Conservation (phyloP, 2,113 vertebrate species). For the Sylvietta virens region DNA sequence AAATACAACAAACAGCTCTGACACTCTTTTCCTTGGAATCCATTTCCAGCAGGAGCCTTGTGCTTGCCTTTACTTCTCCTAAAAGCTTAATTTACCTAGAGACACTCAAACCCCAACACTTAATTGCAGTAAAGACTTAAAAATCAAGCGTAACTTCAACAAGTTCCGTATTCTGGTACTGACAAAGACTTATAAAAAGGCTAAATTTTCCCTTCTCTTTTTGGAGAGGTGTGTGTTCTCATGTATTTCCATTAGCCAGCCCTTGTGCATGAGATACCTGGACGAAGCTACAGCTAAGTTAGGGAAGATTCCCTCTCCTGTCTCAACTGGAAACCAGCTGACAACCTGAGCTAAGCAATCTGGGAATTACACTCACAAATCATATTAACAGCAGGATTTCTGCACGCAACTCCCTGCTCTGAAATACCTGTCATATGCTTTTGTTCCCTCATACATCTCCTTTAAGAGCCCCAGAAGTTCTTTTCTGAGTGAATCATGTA, state of each 20-base stretch:
- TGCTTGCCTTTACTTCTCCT: neutral
- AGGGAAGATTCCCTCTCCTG: neutral
- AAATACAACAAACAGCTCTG: neutral
- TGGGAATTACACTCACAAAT: constrained; percentile 57
- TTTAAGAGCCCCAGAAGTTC: constrained; percentile 56
- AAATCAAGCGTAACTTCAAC: neutral
- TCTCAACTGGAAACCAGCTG: constrained; percentile 36
- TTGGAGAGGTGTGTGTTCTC: neutral
- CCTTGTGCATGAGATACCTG: neutral
- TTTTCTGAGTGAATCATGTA: constrained; percentile 56
- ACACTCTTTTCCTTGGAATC: neutral
- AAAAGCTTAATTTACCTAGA: neutral
- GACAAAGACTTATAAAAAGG: neutral
- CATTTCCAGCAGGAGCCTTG: neutral
- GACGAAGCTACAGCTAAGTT: neutral
- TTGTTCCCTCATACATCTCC: constrained; percentile 49
- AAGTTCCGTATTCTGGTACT: neutral
- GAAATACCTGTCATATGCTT: constrained; percentile 44
- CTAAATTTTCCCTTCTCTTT: neutral
- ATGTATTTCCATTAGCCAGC: neutral
- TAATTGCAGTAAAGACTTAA: neutral
- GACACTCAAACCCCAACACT: neutral
- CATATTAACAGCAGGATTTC: constrained; percentile 54
- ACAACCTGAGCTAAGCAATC: constrained; percentile 27
- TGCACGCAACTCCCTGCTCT: constrained; percentile 36